Evolutionary conservation across 2,113 vertebrate genomes (phyloP).

Genomic region (Dicentrarchus labrax): DNA sequence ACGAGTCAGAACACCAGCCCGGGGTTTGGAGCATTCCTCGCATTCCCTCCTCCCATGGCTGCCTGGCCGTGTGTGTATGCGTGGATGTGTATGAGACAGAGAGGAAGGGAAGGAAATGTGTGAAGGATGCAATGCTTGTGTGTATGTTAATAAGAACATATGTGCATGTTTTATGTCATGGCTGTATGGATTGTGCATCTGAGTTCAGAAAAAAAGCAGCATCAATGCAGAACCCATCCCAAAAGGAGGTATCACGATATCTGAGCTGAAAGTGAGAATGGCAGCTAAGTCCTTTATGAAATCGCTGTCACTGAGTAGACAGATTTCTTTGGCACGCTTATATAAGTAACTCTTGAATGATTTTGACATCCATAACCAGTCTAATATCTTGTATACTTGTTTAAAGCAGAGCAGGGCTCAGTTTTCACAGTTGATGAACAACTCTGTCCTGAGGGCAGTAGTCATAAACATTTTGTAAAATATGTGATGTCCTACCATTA

Average conservation of each 20-base stretch:
- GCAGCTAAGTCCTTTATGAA: conserved; percentile 14
- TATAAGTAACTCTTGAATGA: conserved; percentile 20
- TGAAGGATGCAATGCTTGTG: conserved; percentile 50
- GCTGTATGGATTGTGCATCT: conserved; percentile 7
- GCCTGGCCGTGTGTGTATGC: conserved; percentile 68
- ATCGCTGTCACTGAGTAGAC: conserved; percentile 18
- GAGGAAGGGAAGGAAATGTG: conserved; percentile 58
- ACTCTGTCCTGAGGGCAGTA: conserved; percentile 5
- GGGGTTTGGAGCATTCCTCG: conserved; percentile 86
- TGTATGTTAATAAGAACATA: conserved; percentile 49
- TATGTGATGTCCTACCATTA: conserved; percentile 5
- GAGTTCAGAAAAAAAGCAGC: conserved; percentile 1
- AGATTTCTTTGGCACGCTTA: conserved; percentile 20
- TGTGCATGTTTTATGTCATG: conserved; percentile 36
- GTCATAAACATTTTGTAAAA: background rate
- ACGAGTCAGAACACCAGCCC: conserved; percentile 89
- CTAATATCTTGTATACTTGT: conserved; percentile 18
- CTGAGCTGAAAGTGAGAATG: conserved; percentile 30
- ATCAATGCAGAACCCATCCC: background rate
- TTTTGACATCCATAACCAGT: conserved; percentile 35
- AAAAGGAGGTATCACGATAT: conserved; percentile 9
- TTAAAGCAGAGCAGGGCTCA: conserved; percentile 28
- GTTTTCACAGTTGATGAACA: conserved; percentile 15
- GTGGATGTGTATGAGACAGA: conserved; percentile 42
- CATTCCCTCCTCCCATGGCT: conserved; percentile 84